Conservation (phyloP, 2,888 invertebrate genomes). For the Philonicus albiceps region DNA sequence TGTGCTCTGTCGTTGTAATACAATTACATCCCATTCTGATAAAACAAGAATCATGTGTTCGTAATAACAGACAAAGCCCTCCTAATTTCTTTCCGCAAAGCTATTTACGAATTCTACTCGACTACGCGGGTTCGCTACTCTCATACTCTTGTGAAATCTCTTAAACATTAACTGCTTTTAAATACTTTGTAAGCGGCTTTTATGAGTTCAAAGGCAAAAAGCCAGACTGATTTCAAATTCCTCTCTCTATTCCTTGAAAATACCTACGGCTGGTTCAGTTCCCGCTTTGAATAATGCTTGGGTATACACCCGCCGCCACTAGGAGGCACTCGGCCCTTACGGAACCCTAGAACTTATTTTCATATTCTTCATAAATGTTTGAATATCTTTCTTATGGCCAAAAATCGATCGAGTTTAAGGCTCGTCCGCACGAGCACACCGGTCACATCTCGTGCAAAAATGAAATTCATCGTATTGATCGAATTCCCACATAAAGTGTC, state of each 20-base stretch:
- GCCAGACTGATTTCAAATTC: not conserved
- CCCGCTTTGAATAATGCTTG: not conserved
- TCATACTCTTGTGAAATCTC: not conserved
- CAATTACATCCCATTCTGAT: not conserved
- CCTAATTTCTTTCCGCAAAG: not conserved
- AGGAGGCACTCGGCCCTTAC: not conserved
- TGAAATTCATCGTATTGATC: not conserved
- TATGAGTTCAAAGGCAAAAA: not conserved
- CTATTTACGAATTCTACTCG: not conserved
- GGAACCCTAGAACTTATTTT: not conserved
- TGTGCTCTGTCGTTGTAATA: not conserved
- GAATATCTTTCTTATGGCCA: not conserved
- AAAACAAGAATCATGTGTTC: not conserved
- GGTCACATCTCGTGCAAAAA: not conserved
- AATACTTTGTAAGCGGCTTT: not conserved
- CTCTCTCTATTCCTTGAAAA: not conserved
- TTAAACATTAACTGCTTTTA: not conserved
- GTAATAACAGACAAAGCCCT: not conserved
- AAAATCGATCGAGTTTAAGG: not conserved
- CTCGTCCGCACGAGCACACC: not conserved
- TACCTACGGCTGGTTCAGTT: not conserved
- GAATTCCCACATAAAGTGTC: not conserved
- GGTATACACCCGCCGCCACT: not conserved
- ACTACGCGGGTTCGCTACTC: not conserved
- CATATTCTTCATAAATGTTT: not conserved